phyloP scores from a whole-genome alignment of 2,888 invertebrate genomes.

The Parascotia fuliginaria region DNA sequence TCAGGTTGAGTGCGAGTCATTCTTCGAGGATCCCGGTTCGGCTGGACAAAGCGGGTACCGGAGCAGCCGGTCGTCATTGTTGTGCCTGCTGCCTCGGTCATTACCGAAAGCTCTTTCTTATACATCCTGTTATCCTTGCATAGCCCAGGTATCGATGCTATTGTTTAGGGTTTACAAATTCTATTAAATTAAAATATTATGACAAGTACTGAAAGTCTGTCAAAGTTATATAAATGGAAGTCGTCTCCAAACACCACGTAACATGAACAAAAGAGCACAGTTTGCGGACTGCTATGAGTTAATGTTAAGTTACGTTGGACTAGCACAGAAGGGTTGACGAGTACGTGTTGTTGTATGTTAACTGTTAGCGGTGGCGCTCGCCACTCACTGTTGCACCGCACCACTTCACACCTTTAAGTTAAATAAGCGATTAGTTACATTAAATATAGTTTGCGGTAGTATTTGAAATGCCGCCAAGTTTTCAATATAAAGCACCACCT shows the following conservation, averaged over 20 bases:
- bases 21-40: slow-evolving; percentile 39
- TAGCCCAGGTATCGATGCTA: slow-evolving; percentile 48
- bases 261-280: slow-evolving; percentile 38
- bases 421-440: slow-evolving; percentile 58
- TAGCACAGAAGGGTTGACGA: slow-evolving; percentile 9
- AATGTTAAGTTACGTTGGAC: slow-evolving; percentile 11
- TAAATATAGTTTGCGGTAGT: slow-evolving; percentile 63
- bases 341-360: slow-evolving; percentile 13
- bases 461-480: slow-evolving; percentile 78
- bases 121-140: slow-evolving; percentile 43
- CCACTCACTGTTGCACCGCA: slow-evolving; percentile 13
- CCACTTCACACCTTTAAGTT: slow-evolving; percentile 48
- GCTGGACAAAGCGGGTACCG: slow-evolving; percentile 35
- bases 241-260: slow-evolving; percentile 48
- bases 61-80: slow-evolving; percentile 33
- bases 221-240: slow-evolving; percentile 57
- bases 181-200: slow-evolving; percentile 42
- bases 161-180: slow-evolving; percentile 47
- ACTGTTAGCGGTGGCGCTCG: too few species aligned
- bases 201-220: slow-evolving; percentile 29
- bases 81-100: slow-evolving; percentile 35
- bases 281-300: slow-evolving; percentile 19
- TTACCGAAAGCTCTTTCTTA: slow-evolving; percentile 45
- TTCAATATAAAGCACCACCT: slow-evolving; percentile 62
- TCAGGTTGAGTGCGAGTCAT: slow-evolving; percentile 47